phyloP scores from a whole-genome alignment of 1,140 invertebrate genomes.

The Drosophila yakuba region DNA sequence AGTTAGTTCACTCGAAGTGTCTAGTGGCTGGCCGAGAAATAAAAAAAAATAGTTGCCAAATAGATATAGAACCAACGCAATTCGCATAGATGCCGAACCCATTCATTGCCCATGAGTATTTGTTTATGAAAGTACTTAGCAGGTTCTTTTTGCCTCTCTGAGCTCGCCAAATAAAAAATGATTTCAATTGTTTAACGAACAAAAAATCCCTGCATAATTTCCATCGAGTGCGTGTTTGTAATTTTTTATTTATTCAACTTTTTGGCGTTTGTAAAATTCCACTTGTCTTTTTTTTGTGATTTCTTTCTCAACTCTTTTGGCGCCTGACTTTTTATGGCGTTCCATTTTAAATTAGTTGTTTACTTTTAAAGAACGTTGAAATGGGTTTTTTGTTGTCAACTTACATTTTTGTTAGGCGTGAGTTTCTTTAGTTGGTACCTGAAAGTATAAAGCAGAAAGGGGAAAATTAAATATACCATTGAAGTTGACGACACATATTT shows the following conservation, averaged over 20 bases:
- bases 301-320: conserved; percentile 38
- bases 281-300: conserved; percentile 24
- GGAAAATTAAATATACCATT: not conserved
- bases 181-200: conserved; percentile 68
- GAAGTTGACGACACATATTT: no score
- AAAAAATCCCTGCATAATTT: conserved; percentile 56
- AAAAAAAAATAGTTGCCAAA: not conserved
- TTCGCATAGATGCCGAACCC: conserved; percentile 15
- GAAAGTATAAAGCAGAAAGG: conserved; percentile 30
- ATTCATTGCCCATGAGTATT: conserved; percentile 63
- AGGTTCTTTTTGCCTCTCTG: conserved; percentile 15
- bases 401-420: conserved; percentile 56
- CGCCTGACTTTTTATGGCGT: conserved; percentile 61
- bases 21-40: conserved; percentile 48
- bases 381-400: conserved; percentile 32
- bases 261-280: conserved; percentile 24
- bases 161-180: conserved; percentile 26
- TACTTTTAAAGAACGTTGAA: conserved; percentile 36
- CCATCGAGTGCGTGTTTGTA: conserved; percentile 48
- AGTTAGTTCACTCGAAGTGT: conserved; percentile 66
- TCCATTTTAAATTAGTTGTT: conserved; percentile 79
- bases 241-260: conserved; percentile 47
- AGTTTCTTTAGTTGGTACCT: conserved; percentile 51
- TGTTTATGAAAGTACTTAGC: conserved; percentile 79
- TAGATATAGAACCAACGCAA: not conserved